Percentiles rank a stretch among this genome's conserved stretches.
Conservation (phyloP, 2,888 invertebrate species). For the Mythimna impura region DNA sequence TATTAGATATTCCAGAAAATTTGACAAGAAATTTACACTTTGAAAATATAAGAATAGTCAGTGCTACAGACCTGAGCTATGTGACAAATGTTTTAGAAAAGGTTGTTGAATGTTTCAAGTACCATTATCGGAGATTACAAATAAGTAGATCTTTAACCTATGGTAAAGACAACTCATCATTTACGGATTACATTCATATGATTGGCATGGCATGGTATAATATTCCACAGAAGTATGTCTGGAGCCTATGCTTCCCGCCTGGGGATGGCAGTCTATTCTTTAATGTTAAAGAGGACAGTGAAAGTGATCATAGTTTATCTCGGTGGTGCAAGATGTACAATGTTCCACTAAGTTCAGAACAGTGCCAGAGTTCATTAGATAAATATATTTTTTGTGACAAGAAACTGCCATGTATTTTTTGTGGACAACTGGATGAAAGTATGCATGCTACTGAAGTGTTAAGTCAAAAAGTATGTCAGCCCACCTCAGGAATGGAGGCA, state of each 20-base stretch:
- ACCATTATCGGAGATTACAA: constrained; percentile 72
- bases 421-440: constrained; percentile 52
- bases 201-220: constrained; percentile 72
- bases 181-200: constrained; percentile 68
- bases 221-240: constrained; percentile 67
- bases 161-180: constrained; percentile 61
- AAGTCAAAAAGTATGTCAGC: constrained; percentile 46
- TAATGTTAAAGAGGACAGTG: constrained; percentile 62
- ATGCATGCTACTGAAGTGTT: constrained; percentile 58
- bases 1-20: constrained; percentile 66
- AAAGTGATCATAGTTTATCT: constrained; percentile 67
- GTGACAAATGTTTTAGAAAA: constrained; percentile 64
- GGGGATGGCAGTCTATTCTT: constrained; percentile 65
- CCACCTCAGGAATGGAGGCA: constrained; percentile 69
- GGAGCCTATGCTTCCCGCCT: constrained; percentile 64
- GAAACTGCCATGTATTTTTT: constrained; percentile 60
- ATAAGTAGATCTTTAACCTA: constrained; percentile 65
- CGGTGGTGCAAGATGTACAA: constrained; percentile 69
- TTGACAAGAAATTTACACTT: constrained; percentile 59
- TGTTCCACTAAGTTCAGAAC: constrained; percentile 63
- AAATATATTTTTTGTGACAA: constrained; percentile 69
- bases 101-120: constrained; percentile 70
- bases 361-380: constrained; percentile 62
- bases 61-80: constrained; percentile 59
- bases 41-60: constrained; percentile 67